phyloP scores from a whole-genome alignment of 1,140 invertebrate species.

The Chlorops oryzae region DNA sequence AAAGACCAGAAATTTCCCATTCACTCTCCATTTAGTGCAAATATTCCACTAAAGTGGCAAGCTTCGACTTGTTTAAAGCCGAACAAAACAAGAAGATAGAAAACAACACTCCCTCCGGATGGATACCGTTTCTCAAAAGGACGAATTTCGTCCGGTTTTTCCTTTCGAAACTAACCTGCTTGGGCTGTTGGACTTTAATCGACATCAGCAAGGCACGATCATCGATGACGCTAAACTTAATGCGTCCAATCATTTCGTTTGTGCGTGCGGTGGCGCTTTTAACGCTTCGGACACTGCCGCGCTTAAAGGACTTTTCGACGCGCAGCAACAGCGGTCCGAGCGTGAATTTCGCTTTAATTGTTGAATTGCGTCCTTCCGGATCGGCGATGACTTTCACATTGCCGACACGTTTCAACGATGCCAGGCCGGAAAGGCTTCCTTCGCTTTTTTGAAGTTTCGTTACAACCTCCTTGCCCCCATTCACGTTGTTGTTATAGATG shows the following conservation, averaged over 20 bases:
- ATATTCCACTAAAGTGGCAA: neutral
- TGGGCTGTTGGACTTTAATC: slow-evolving; percentile 75
- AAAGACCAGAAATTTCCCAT: too few species aligned
- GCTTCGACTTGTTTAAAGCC: neutral
- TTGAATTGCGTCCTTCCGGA: slow-evolving; percentile 62
- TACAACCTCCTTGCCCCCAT: slow-evolving; percentile 38
- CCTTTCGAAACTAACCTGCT: slow-evolving; percentile 58
- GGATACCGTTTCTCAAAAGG: slow-evolving; percentile 1
- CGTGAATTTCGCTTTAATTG: slow-evolving; percentile 72
- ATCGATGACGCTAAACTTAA: slow-evolving; percentile 68
- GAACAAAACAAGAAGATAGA: neutral
- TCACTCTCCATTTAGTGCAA: too few species aligned
- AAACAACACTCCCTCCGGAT: neutral
- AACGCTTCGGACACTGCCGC: slow-evolving; percentile 61
- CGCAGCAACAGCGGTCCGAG: slow-evolving; percentile 70
- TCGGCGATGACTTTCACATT: slow-evolving; percentile 73
- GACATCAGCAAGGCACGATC: slow-evolving; percentile 71
- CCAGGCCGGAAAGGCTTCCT: slow-evolving; percentile 71
- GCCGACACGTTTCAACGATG: slow-evolving; percentile 66
- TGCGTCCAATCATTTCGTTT: slow-evolving; percentile 73
- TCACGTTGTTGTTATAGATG: slow-evolving; percentile 27
- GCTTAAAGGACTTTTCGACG: slow-evolving; percentile 78
- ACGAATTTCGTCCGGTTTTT: neutral
- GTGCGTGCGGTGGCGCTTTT: slow-evolving; percentile 78
- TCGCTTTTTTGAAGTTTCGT: slow-evolving; percentile 54